phyloP scores from a whole-genome alignment of 2,888 invertebrate species.

The Dexiosoma caninum region DNA sequence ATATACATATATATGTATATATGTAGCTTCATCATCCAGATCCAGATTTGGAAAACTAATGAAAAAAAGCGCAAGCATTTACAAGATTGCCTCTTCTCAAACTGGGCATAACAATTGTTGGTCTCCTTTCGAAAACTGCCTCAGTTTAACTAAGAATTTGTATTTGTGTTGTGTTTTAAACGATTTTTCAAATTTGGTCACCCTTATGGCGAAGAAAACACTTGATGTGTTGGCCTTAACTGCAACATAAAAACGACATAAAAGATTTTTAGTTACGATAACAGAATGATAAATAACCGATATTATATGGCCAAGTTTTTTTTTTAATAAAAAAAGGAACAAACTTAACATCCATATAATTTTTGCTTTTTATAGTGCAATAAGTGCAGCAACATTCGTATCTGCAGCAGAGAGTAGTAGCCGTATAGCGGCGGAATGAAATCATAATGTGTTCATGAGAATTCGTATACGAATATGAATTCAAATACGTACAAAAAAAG shows the following conservation, averaged over 20 bases:
- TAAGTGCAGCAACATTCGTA: not conserved
- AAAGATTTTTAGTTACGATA: constrained; percentile 58
- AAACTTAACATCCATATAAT: constrained; percentile 40
- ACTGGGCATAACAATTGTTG: too few relatives aligned
- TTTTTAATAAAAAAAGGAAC: constrained; percentile 5
- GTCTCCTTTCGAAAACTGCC: not conserved
- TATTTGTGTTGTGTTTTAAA: not conserved
- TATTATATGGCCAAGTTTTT: constrained; percentile 58
- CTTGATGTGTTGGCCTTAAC: constrained; percentile 21
- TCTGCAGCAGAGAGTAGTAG: constrained; percentile 30
- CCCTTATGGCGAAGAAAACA: constrained; percentile 5
- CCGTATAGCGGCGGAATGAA: constrained; percentile 18
- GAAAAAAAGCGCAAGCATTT: too few relatives aligned
- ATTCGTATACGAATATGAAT: constrained; percentile 6
- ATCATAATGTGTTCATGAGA: constrained; percentile 31
- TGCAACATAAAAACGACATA: constrained; percentile 18
- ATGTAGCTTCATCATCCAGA: too few relatives aligned
- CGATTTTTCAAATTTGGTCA: constrained; percentile 21
- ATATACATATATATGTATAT: too few relatives aligned
- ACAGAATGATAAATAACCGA: constrained; percentile 61
- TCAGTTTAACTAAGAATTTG: not conserved
- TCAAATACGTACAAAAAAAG: not conserved
- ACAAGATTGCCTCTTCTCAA: too few relatives aligned
- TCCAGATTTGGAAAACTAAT: too few relatives aligned
- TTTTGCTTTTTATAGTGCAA: constrained; percentile 42